Conservation (phyloP, 92 coral and sea anemone species). For the Metridium senile region DNA sequence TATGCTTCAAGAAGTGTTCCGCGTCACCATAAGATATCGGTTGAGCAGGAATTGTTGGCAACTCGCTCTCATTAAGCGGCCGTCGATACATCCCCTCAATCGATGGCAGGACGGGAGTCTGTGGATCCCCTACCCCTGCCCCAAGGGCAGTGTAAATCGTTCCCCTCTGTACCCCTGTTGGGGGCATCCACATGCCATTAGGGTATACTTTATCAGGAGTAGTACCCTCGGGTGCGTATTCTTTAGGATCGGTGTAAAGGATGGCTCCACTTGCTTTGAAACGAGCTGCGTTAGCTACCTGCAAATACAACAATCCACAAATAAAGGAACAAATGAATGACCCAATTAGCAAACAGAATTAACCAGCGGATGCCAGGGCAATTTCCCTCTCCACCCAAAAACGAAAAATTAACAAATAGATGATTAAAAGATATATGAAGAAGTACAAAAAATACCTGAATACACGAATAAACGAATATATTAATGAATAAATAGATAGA, state of each 20-base stretch:
- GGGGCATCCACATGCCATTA: constrained; percentile 60
- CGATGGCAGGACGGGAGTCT: constrained; percentile 76
- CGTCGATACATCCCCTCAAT: constrained; percentile 68
- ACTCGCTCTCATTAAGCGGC: constrained; percentile 44
- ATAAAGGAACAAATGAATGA: too few relatives aligned
- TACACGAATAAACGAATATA: background rate
- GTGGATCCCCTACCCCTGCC: constrained; percentile 77
- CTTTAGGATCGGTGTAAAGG: constrained; percentile 70
- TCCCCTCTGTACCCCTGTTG: constrained; percentile 77
- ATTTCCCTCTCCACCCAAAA: too few relatives aligned
- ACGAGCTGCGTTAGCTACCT: constrained; percentile 68
- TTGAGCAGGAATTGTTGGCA: constrained; percentile 79
- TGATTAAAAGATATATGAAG: background rate
- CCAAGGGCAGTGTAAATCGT: constrained; percentile 48
- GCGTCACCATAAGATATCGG: constrained; percentile 77
- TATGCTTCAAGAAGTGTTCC: constrained; percentile 51
- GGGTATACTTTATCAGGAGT: constrained; percentile 54
- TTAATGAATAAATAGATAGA: background rate
- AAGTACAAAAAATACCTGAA: background rate
- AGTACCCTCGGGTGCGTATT: constrained; percentile 69
- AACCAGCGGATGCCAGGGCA: background rate
- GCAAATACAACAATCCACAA: too few relatives aligned
- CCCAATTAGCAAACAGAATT: too few relatives aligned
- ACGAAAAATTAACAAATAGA: background rate
- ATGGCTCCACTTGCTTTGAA: constrained; percentile 71